phyloP scores from a whole-genome alignment of 2,113 vertebrate genomes.

The Pagrus major region DNA sequence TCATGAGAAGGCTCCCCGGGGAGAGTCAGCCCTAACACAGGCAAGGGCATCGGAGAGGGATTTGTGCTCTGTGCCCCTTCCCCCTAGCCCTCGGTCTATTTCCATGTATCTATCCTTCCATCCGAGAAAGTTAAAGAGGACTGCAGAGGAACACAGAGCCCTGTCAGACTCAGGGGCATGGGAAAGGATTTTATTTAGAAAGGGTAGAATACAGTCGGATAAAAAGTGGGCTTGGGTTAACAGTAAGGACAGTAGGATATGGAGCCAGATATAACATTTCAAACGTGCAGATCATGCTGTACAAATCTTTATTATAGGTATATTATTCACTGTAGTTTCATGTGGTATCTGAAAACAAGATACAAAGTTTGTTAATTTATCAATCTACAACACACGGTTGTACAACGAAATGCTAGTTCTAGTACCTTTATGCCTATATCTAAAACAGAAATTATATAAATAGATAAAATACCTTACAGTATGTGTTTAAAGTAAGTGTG shows the following conservation, averaged over 20 bases:
- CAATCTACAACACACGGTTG: too few relatives aligned
- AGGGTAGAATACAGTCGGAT: neutral
- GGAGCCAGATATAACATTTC: neutral
- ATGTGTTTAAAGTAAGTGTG: too few relatives aligned
- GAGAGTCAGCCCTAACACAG: constrained; percentile 37
- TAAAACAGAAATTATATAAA: too few relatives aligned
- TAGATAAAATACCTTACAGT: too few relatives aligned
- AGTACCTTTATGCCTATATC: too few relatives aligned
- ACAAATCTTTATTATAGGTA: neutral
- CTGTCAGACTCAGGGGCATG: constrained; percentile 48
- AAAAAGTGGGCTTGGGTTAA: constrained; percentile 3
- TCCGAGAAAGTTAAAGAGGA: constrained; percentile 39
- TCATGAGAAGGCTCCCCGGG: constrained; percentile 56
- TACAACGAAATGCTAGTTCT: too few relatives aligned
- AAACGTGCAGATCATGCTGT: too few relatives aligned
- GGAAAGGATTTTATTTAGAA: constrained; percentile 50
- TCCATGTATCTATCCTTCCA: constrained; percentile 44
- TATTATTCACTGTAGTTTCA: neutral
- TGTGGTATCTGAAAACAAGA: too few relatives aligned
- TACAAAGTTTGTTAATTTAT: too few relatives aligned
- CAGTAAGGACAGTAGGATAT: neutral
- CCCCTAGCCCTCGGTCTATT: constrained; percentile 26
- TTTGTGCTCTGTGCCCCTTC: constrained; percentile 47
- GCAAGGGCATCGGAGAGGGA: constrained; percentile 54
- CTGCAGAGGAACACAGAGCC: constrained; percentile 23